Evolutionary conservation across 2,888 invertebrate genomes (phyloP), one percentile per base, ranked within the genome.

Genomic region (Amblyjoppa fuscipennis): DNA sequence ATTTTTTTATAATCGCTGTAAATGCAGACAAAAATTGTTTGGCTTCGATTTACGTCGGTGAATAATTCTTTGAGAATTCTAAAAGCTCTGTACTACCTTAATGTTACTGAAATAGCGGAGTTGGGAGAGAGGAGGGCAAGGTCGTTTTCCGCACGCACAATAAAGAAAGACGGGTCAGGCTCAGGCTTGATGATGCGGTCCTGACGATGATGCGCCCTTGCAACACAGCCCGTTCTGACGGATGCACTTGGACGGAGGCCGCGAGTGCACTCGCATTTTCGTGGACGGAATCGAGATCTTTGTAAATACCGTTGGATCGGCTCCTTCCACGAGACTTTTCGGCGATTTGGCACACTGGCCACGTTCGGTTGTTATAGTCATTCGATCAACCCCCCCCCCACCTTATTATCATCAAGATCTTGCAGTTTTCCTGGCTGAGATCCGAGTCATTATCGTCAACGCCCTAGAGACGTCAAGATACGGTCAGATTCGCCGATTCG

Each of bases 111-210:
- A 83, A 84, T 79, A 83, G 83, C 69, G 73, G 56, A 84, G 81
- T 84, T 74, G 64, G 59, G 70, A 86, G 77, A 83, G 68, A 83
- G 38, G 84, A 79, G 84, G 77, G 68, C 84, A 84, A 87, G 87
- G 87, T 80, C 82, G 76, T 76, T 82, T 59, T 20, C 69, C 80
- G 70, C 51, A 77, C 69, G 76, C 53, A 66, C 68, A 69, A 84
- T 81, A 83, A 77, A 76, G 38, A 76, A 38, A 80, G 80, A 76
- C 79, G 59, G 81, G 68, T 81, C 84, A 73, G 76, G 71, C 71
- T 45, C 61, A 70, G 49, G 31, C 34, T 64, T 71, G 56, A 79
- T 41, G 68, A 79, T 49, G 75, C 28, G 75, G 16, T 79, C 66
- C 74, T 84, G 56, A 61, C 31, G 64, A 84, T 28, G 34, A 75